Base-by-base conservation (phyloP, 2,797 vertebrate species). In the Alca torda region DNA sequence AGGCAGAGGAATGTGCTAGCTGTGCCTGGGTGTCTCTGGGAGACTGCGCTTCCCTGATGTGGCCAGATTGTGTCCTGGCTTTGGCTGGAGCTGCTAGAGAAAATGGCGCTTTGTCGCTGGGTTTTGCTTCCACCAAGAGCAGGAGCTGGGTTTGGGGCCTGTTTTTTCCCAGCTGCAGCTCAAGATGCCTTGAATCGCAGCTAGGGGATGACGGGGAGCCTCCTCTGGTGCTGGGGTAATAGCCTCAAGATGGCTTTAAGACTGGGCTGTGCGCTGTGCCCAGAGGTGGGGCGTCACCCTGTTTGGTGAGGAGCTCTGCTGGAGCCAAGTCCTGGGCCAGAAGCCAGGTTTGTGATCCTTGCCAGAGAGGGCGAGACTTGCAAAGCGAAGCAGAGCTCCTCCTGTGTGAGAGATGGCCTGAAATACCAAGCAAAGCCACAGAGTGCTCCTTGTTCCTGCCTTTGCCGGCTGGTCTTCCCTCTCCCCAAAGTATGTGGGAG, bases 351-450 rank as follows among this genome's bases (percentile, higher is more conserved):
- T 92, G 75, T 65, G 75, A 90, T 92, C 92, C 1, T 2, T 90
- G 94, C 96, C 96, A 97, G 93, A 75, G 92, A 93, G 95, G 96
- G 93, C 23, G 87, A 97, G 94, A 93, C 96, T 97, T 96, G 96
- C 94, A 94, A 91, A 84, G 92, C 17, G 2, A 75, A 78, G 94
- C 87, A 59, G 93, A 92, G 82, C 95, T 97, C 95, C 94, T 96
- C 87, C 95, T 95, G 94, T 89, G 89, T 59, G 89, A 92, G 88
- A 95, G 93, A 84, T 89, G 94, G 90, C 90, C 93, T 73, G 92
- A 96, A 97, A 97, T 95, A 87, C 92, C 18, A 6, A 92, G 92
- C 73, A 67, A 92, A 95, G 92, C 96, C 95, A 97, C 96, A 96
- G 94, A 96, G 82, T 51, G 92, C 92, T 96, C 95, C 95, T 97